Conservation (phyloP, 1,140 invertebrate species). For the Lepidurus packardi region DNA sequence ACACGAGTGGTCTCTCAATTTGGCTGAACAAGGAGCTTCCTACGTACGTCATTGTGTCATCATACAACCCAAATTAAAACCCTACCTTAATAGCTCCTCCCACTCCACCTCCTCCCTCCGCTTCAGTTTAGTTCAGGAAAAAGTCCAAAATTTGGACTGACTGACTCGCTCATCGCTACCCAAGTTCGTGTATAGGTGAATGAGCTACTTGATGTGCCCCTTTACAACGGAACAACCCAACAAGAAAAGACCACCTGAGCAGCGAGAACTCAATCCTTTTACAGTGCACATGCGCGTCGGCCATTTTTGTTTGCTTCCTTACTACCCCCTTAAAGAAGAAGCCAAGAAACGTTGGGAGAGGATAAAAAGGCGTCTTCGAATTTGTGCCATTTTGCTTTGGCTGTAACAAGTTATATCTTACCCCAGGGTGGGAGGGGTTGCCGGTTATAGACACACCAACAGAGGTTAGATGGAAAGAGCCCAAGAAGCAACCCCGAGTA, state of each 20-base stretch:
- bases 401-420: too few relatives aligned
- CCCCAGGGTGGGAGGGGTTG: too few relatives aligned
- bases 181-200: background rate
- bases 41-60: too few relatives aligned
- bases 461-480: background rate
- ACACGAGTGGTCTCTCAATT: background rate
- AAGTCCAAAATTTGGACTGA: background rate
- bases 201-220: background rate
- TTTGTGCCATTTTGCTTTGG: too few relatives aligned
- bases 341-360: too few relatives aligned
- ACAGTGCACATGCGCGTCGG: background rate
- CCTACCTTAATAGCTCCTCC: too few relatives aligned
- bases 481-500: background rate
- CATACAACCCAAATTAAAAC: too few relatives aligned
- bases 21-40: too few relatives aligned
- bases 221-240: background rate
- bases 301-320: background rate
- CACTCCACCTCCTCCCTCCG: background rate
- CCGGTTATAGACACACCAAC: background rate
- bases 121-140: background rate
- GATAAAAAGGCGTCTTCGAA: too few relatives aligned
- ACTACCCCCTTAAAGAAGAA: too few relatives aligned
- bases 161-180: conserved; percentile 3
- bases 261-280: background rate
- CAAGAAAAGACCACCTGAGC: background rate